Percentiles rank a stretch among this genome's conserved stretches.
Evolutionary conservation across 2,888 invertebrate species (phyloP).

Genomic region (Cylloceria caligata): DNA sequence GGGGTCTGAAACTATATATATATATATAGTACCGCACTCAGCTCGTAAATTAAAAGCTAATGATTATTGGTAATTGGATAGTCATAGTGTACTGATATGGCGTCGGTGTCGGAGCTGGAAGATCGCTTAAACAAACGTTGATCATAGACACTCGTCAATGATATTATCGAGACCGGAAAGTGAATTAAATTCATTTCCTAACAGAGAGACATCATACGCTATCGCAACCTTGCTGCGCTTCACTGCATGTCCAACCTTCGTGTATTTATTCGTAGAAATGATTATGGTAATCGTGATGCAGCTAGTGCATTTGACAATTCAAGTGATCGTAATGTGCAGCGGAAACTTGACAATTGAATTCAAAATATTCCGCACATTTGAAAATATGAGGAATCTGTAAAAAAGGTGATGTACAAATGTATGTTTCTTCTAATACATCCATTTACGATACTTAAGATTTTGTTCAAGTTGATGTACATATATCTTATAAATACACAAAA

Average conservation of each 20-base stretch:
- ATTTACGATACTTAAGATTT: too few species aligned
- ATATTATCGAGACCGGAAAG: conserved; percentile 38
- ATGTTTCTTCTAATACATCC: too few species aligned
- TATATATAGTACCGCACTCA: not conserved
- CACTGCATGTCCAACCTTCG: not conserved
- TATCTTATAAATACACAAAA: too few species aligned
- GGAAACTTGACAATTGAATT: not conserved
- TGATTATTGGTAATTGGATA: conserved; percentile 18
- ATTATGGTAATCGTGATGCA: conserved; percentile 14
- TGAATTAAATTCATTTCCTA: conserved; percentile 43
- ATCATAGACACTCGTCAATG: not conserved
- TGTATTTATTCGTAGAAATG: conserved; percentile 30
- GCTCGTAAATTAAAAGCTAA: conserved; percentile 16
- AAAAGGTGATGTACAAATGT: too few species aligned
- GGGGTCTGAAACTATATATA: not conserved
- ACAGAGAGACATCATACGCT: not conserved
- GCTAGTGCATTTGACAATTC: conserved; percentile 22
- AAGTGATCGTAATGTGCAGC: not conserved
- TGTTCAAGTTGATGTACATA: too few species aligned
- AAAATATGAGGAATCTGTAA: not conserved
- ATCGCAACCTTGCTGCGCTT: conserved; percentile 24
- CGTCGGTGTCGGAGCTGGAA: not conserved
- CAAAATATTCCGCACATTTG: not conserved
- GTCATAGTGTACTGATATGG: not conserved
- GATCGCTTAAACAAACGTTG: conserved; percentile 1